Evolutionary conservation across 2,888 invertebrate species (phyloP).

Genomic region (Antitype chi): DNA sequence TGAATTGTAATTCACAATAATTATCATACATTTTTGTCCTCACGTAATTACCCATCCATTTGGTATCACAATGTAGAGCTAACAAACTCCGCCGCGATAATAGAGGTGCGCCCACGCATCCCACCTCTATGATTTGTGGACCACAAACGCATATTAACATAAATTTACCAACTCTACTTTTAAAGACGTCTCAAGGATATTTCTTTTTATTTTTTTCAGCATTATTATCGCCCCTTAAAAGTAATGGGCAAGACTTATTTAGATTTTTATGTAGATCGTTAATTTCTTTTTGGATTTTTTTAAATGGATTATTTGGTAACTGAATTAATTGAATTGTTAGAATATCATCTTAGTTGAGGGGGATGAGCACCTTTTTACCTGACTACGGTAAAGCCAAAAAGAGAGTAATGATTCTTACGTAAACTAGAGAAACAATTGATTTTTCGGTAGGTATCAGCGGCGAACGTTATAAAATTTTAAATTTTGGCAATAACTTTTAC

Average conservation of each 20-base stretch:
- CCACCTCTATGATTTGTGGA: constrained; percentile 65
- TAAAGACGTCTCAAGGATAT: constrained; percentile 72
- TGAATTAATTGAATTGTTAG: constrained; percentile 16
- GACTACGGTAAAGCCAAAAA: too few relatives aligned
- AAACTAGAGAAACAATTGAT: neutral
- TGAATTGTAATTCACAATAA: constrained; percentile 39
- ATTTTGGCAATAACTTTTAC: constrained; percentile 21
- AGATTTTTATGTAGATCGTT: constrained; percentile 61
- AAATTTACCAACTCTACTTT: constrained; percentile 77
- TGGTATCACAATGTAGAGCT: constrained; percentile 66
- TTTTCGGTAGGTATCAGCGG: neutral
- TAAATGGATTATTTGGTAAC: constrained; percentile 38
- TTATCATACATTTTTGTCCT: constrained; percentile 51
- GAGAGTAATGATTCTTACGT: neutral
- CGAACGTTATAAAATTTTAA: constrained; percentile 16
- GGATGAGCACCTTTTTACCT: too few relatives aligned
- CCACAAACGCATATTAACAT: constrained; percentile 76
- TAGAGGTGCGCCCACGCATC: constrained; percentile 72
- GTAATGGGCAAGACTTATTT: constrained; percentile 57
- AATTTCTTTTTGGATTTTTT: constrained; percentile 48
- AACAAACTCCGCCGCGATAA: constrained; percentile 71
- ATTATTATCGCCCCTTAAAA: constrained; percentile 53
- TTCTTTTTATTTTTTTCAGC: constrained; percentile 64
- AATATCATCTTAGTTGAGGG: neutral
- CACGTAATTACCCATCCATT: constrained; percentile 63